phyloP scores from a whole-genome alignment of 1,140 invertebrate species.

The Caenorhabditis tropicalis region DNA sequence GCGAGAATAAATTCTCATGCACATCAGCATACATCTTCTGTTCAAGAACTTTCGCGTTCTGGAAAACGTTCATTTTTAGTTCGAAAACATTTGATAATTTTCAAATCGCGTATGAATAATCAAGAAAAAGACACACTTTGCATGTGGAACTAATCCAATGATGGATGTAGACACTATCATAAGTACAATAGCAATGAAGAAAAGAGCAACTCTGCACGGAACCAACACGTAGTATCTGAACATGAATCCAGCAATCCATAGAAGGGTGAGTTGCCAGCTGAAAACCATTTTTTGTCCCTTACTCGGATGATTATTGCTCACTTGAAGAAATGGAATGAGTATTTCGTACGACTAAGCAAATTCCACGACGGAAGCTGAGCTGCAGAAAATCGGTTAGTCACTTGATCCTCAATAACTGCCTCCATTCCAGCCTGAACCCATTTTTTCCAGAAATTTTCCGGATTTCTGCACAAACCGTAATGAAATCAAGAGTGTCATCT shows the following conservation, averaged over 20 bases:
- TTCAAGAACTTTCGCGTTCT: slow-evolving; percentile 81
- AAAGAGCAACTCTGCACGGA: slow-evolving; percentile 65
- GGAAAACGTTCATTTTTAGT: not conserved
- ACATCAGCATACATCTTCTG: slow-evolving; percentile 82
- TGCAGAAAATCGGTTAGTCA: slow-evolving; percentile 68
- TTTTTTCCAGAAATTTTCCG: not conserved
- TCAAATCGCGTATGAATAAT: no score
- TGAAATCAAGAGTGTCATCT: slow-evolving; percentile 58
- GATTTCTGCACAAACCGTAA: slow-evolving; percentile 40
- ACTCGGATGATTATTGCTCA: slow-evolving; percentile 21
- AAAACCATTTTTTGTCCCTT: slow-evolving; percentile 46
- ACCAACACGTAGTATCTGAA: slow-evolving; percentile 68
- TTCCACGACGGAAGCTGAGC: slow-evolving; percentile 70
- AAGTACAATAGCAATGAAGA: slow-evolving; percentile 62
- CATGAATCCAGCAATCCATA: slow-evolving; percentile 66
- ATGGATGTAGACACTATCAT: slow-evolving; percentile 64
- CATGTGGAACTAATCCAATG: slow-evolving; percentile 67
- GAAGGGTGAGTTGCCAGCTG: slow-evolving; percentile 67
- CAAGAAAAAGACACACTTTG: slow-evolving; percentile 50
- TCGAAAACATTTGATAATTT: no score
- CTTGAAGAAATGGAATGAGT: slow-evolving; percentile 65
- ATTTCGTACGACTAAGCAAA: slow-evolving; percentile 65
- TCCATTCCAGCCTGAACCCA: slow-evolving; percentile 65
- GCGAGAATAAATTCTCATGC: slow-evolving; percentile 72
- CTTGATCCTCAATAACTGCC: slow-evolving; percentile 71